Conservation (phyloP, 2,888 invertebrate genomes). For the Resseliella maxima region DNA sequence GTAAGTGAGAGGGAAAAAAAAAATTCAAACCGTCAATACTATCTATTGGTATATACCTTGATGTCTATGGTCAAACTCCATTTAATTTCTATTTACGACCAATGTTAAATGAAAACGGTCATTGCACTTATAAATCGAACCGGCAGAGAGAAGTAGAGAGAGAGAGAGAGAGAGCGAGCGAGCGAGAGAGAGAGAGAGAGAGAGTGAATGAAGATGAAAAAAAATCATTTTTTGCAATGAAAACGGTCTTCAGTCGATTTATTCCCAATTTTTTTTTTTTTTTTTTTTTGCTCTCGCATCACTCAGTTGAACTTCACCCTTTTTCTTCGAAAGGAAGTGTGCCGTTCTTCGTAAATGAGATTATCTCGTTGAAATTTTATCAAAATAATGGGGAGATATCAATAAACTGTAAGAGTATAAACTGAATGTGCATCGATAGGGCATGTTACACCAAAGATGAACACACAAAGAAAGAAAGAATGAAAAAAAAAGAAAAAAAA, state of each 20-base stretch:
- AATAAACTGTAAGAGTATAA: slow-evolving; percentile 7
- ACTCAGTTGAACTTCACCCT: neutral
- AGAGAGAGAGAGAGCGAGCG: too few relatives aligned
- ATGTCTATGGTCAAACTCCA: neutral
- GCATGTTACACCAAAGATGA: neutral
- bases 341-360: neutral
- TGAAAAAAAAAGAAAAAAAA: too few relatives aligned
- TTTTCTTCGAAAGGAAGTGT: neutral
- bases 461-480: too few relatives aligned
- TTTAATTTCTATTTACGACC: neutral
- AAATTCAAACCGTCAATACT: too few relatives aligned
- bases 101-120: neutral
- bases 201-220: too few relatives aligned
- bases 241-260: neutral
- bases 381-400: slow-evolving; percentile 42
- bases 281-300: neutral
- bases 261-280: neutral
- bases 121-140: slow-evolving; percentile 21
- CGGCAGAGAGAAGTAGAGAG: too few relatives aligned
- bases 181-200: too few relatives aligned
- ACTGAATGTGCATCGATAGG: neutral
- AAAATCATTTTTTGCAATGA: neutral
- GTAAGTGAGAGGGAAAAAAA: too few relatives aligned
- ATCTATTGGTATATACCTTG: too few relatives aligned
- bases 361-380: slow-evolving; percentile 28